Conservation (phyloP, 2,888 invertebrate genomes). For the Drosophila ezoana region DNA sequence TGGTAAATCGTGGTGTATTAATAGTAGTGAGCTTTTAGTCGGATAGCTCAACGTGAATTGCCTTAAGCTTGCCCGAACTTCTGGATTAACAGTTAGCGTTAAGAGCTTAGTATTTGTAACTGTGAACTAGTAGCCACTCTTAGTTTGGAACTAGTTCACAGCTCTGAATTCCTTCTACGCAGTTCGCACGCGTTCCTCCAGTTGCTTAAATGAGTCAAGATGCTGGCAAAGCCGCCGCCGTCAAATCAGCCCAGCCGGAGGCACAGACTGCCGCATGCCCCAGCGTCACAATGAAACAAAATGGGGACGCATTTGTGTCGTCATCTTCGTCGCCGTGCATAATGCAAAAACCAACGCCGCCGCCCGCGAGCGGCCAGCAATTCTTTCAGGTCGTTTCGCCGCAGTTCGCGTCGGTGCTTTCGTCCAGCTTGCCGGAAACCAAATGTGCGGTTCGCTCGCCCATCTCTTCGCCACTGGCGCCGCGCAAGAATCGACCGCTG, state of each 20-base stretch:
- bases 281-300: constrained; percentile 34
- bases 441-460: constrained; percentile 78
- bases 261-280: constrained; percentile 22
- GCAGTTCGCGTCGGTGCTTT: constrained; percentile 76
- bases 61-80: constrained; percentile 4
- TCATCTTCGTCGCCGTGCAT: constrained; percentile 30
- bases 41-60: neutral
- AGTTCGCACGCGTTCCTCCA: constrained; percentile 36
- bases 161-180: constrained; percentile 2
- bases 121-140: neutral
- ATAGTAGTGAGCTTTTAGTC: constrained; percentile 4
- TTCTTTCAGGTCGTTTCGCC: constrained; percentile 80
- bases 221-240: constrained; percentile 65
- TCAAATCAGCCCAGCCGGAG: constrained; percentile 36
- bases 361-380: constrained; percentile 65
- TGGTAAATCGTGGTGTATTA: neutral
- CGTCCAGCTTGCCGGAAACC: constrained; percentile 75
- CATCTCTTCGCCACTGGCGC: constrained; percentile 76
- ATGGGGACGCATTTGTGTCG: constrained; percentile 42
- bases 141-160: constrained; percentile 9
- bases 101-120: neutral
- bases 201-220: constrained; percentile 82
- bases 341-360: constrained; percentile 66
- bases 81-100: neutral
- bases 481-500: constrained; percentile 75